Conservation (phyloP, 2,888 invertebrate species). For the Elmis aenea region DNA sequence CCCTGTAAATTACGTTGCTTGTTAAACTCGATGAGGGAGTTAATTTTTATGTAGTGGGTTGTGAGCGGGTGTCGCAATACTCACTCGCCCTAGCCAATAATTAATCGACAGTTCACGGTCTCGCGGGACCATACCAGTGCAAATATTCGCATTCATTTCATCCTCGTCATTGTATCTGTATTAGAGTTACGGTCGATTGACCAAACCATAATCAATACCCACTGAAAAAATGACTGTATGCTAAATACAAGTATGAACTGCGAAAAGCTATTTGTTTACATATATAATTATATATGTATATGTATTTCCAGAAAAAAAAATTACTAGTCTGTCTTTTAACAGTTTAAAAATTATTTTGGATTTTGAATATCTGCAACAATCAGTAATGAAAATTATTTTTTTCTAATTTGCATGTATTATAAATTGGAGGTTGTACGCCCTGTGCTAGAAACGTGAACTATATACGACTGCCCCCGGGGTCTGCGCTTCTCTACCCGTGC, state of each 20-base stretch:
- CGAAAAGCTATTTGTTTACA: too few relatives aligned
- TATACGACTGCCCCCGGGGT: conserved; percentile 14
- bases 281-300: too few relatives aligned
- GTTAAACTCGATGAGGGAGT: too few relatives aligned
- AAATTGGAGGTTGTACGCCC: conserved; percentile 14
- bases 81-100: conserved; percentile 23
- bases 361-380: too few relatives aligned
- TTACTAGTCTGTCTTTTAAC: neutral
- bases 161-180: conserved; percentile 19
- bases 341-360: neutral
- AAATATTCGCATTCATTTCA: conserved; percentile 26
- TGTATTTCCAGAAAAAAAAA: too few relatives aligned
- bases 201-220: conserved; percentile 13
- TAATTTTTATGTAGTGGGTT: conserved; percentile 10
- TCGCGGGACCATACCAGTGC: conserved; percentile 21
- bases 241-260: too few relatives aligned
- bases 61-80: conserved; percentile 17
- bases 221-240: neutral
- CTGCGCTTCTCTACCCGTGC: conserved; percentile 18
- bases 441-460: conserved; percentile 15
- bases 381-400: too few relatives aligned
- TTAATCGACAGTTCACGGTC: conserved; percentile 23
- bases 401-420: conserved; percentile 15
- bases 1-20: too few relatives aligned
- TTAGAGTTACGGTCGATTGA: conserved; percentile 9